Evolutionary conservation across 2,888 invertebrate species (phyloP), one percentile per base, ranked within the genome.

Genomic region (Drosophila mettleri): DNA sequence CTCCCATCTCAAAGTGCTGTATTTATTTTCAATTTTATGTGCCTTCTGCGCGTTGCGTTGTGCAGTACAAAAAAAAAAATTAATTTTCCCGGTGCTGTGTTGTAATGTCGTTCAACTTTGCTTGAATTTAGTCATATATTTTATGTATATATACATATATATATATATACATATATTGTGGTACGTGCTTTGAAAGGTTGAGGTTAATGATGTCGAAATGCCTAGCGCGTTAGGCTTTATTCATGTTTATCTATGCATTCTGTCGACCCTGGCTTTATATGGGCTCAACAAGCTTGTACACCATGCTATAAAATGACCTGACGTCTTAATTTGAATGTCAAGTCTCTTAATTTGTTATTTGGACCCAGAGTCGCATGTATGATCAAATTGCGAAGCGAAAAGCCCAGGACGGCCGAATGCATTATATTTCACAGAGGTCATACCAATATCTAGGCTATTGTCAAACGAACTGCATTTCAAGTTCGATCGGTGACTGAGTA

Each of bases 291-390:
- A 59, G 78, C 66, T 59, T 66, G 74, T 69, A 36, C 39, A 58
- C 54, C 52, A 53, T 61, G 65, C 67, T 57, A 78, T 82, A 78
- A 83, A 87, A 81, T 81, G 88, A 79, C 79, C 88, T 60, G 48
- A 74, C 71, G 82, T 76, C 81, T 84, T 69, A 84, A 86, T 76
- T 85, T 82, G 79, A 87, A 87, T 83, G 82, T 85, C 86, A 83
- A 76, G 79, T 87, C 85, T 76, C 87, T 85, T 87, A 78, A 81
- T 69, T 57, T 69, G 53, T 66, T 78, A 63, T 58, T 60, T 66
- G 22, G 49, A 43, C 36, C 38, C 36, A 33, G 29, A 38, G 41
- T 20, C 54, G 39, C 36, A 51, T 74, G 70, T 83, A 77, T 83
- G 31, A 24, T 69, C 65, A 79, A 85, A 82, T 82, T 82, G 74